Percentiles rank a stretch among this genome's conserved stretches.
Conservation (phyloP, 2,797 vertebrate species). For the Microhierax caerulescens region DNA sequence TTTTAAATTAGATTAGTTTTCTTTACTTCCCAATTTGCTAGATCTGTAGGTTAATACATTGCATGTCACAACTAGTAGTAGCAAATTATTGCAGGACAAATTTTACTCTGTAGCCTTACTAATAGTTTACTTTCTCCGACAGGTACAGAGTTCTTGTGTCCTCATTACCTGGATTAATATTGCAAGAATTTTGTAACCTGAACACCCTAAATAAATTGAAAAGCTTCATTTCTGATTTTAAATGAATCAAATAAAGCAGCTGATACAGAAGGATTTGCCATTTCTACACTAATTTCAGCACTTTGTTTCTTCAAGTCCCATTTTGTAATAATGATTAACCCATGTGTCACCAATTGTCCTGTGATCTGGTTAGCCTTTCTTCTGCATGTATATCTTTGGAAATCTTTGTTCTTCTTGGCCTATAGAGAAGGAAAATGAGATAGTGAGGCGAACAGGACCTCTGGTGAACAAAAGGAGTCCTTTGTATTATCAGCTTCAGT, state of each 20-base stretch:
- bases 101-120: background rate
- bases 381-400: background rate
- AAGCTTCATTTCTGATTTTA: background rate
- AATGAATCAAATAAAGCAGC: background rate
- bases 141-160: background rate
- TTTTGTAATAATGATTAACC: background rate
- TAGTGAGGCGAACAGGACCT: background rate
- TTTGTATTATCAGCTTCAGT: background rate
- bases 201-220: background rate
- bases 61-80: background rate
- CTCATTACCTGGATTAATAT: constrained; percentile 16
- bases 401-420: constrained; percentile 11
- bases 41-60: background rate
- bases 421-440: background rate
- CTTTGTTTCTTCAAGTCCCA: background rate
- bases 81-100: background rate
- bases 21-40: background rate
- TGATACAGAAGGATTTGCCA: background rate
- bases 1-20: background rate
- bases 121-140: background rate
- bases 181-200: background rate
- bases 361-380: background rate
- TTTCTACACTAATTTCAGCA: background rate
- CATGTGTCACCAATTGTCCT: background rate
- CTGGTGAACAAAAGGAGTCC: background rate